These are phyloP conservation scores for Scaptomyza cyrtandrae DNA, from an alignment of 2,888 invertebrate genomes.

Conservation along the genomic window DNA sequence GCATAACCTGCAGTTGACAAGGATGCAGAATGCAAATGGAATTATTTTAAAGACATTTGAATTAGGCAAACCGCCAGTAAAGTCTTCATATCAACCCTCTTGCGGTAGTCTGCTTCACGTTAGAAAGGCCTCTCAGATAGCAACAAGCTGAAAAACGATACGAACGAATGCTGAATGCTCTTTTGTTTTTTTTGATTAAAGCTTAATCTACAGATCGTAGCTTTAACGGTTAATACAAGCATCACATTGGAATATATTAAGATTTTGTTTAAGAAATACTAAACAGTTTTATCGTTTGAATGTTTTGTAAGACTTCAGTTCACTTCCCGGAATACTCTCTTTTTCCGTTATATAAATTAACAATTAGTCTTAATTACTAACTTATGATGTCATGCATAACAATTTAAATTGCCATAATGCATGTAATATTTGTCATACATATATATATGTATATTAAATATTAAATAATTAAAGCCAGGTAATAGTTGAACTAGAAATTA, in stretches of 20 bases:
- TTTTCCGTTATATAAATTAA: not conserved
- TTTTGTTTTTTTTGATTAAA: not conserved
- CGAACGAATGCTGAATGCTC: not conserved
- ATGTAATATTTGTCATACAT: not conserved
- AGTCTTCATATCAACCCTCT: not conserved
- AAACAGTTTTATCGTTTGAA: too few species aligned
- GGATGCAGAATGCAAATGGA: constrained; percentile 45
- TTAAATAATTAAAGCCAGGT: constrained; percentile 8
- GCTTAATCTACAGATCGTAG: too few species aligned
- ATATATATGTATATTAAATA: not conserved
- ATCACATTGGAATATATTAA: too few species aligned
- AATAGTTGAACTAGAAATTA: constrained; percentile 1
- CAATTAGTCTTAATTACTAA: not conserved
- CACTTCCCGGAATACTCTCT: not conserved
- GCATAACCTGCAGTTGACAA: constrained; percentile 55
- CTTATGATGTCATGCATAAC: not conserved
- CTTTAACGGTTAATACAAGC: too few species aligned
- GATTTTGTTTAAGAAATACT: too few species aligned
- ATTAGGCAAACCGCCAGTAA: constrained; percentile 60
- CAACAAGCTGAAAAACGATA: not conserved
- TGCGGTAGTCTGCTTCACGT: not conserved
- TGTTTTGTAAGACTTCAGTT: not conserved
- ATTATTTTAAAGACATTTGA: constrained; percentile 71
- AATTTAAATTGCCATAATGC: not conserved
- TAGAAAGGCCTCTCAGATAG: too few species aligned